A percentile compares a stretch with the other conserved stretches of the same genome.
Conservation (phyloP, 2,113 vertebrate species). For the Phalacrocorax brasilianus region DNA sequence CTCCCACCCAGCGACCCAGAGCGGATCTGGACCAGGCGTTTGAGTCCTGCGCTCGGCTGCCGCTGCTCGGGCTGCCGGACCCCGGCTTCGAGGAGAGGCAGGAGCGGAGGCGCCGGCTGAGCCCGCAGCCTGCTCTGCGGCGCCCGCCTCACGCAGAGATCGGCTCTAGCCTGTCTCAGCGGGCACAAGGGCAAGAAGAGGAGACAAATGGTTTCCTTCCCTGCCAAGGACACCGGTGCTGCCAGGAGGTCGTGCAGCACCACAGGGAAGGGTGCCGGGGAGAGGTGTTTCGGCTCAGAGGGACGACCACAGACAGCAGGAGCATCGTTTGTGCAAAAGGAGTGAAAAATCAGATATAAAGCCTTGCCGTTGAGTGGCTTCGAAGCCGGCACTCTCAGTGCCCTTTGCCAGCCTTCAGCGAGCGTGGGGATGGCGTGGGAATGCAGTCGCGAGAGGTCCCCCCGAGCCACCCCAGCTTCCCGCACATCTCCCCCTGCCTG, state of each 20-base stretch:
- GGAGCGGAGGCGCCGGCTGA: fast-evolving
- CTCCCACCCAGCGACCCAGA: fast-evolving
- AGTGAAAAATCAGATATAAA: neutral
- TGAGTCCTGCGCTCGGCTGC: fast-evolving
- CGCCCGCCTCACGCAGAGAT: fast-evolving
- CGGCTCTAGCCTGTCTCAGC: neutral
- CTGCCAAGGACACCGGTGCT: neutral
- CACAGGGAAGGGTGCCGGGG: neutral
- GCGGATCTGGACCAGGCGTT: fast-evolving
- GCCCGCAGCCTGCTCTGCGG: neutral
- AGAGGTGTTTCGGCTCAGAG: fast-evolving
- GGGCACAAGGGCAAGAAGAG: neutral
- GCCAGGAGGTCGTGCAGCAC: neutral
- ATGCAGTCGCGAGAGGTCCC: fast-evolving
- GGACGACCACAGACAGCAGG: fast-evolving
- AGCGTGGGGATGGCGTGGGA: fast-evolving
- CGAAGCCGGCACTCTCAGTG: fast-evolving
- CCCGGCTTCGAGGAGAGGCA: fast-evolving
- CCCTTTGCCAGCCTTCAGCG: neutral
- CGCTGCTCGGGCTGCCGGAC: neutral
- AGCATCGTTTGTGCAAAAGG: neutral
- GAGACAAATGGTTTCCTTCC: neutral
- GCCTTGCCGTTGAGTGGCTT: fast-evolving
- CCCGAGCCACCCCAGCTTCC: neutral
- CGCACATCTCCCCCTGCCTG: neutral